Evolutionary conservation across 2,797 vertebrate genomes (phyloP).

Genomic region (Gymnothorax javanicus): DNA sequence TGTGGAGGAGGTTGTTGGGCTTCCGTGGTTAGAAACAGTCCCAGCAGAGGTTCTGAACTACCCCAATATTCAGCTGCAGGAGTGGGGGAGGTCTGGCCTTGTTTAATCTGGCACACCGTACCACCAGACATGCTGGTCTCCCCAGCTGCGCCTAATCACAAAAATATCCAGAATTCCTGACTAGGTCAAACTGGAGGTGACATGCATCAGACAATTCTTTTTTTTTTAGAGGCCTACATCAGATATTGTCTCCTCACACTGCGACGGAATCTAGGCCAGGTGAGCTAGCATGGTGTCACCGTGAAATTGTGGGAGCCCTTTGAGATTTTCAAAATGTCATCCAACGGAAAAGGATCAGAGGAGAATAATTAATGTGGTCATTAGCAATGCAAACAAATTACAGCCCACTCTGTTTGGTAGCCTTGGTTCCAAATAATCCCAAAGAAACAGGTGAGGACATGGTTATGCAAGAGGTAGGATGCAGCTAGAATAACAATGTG

Average conservation of each 20-base stretch:
- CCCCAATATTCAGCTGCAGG: conserved; percentile 20
- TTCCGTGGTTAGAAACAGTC: conserved; percentile 27
- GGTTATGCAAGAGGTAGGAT: background rate
- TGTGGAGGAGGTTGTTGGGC: background rate
- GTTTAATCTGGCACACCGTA: conserved; percentile 7
- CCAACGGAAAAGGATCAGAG: background rate
- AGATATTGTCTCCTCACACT: background rate
- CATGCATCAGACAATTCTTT: background rate
- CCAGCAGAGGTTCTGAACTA: background rate
- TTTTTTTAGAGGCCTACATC: background rate
- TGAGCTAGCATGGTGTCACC: background rate
- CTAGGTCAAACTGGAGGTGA: background rate
- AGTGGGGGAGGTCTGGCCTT: background rate
- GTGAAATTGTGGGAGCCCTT: background rate
- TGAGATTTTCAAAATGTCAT: background rate
- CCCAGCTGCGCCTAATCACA: background rate
- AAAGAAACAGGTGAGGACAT: background rate
- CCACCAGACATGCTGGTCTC: background rate
- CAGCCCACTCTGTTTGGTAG: background rate
- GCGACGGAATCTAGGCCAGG: background rate
- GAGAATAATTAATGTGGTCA: background rate
- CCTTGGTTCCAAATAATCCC: background rate
- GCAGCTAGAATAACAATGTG: background rate
- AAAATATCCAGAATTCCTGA: background rate
- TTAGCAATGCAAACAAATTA: background rate